A percentile compares a stretch with the other conserved stretches of the same genome.
These are phyloP conservation scores for Dryobotodes eremita DNA, from an alignment of 2,888 invertebrate genomes.

Conservation along the genomic window DNA sequence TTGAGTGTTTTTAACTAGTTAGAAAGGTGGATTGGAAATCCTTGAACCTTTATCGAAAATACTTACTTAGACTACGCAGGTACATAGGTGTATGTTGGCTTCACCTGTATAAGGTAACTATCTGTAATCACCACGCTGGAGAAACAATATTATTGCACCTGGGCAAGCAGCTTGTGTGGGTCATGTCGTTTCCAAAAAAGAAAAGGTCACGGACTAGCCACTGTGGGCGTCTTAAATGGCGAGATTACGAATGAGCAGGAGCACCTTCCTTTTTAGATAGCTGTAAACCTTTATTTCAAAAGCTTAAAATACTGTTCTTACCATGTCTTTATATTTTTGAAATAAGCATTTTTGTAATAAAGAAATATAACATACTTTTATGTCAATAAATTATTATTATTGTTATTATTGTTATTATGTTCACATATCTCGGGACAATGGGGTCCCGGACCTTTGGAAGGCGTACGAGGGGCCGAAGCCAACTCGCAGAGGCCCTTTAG, in stretches of 20 bases:
- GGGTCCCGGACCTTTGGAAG: no score
- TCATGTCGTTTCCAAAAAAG: constrained; percentile 2
- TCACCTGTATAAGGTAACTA: neutral
- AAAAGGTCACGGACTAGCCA: neutral
- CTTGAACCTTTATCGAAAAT: neutral
- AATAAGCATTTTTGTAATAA: no score
- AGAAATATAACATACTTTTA: no score
- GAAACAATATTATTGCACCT: constrained; percentile 1
- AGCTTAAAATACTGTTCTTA: no score
- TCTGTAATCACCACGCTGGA: neutral
- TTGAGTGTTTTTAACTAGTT: neutral
- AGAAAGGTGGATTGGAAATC: neutral
- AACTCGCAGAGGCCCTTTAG: no score
- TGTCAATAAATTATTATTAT: no score
- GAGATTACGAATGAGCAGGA: neutral
- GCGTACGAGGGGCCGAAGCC: no score
- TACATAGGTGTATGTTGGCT: neutral
- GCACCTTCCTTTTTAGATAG: no score
- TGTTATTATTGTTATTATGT: no score
- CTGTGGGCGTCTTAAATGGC: neutral
- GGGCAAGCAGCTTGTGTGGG: neutral
- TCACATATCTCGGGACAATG: no score
- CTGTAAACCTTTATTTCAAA: no score
- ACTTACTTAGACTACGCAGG: neutral
- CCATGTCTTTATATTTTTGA: no score